phyloP scores from a whole-genome alignment of 2,113 vertebrate genomes.

The Neomonachus schauinslandi region DNA sequence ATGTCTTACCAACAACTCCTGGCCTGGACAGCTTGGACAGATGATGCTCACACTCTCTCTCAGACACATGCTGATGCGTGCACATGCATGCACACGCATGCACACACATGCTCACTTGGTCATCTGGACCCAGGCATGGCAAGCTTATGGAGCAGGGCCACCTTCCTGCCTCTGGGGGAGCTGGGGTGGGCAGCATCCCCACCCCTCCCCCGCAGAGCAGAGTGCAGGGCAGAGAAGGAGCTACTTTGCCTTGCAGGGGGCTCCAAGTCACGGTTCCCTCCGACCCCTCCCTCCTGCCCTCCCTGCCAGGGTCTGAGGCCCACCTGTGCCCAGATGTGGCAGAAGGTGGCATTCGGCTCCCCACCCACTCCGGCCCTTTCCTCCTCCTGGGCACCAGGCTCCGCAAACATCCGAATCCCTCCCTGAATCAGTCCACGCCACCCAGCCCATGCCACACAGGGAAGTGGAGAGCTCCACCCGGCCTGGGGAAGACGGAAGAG shows the following conservation, averaged over 20 bases:
- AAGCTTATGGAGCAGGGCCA: not conserved
- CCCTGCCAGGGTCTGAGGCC: not conserved
- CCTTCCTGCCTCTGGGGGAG: not conserved
- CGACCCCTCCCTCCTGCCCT: accelerated
- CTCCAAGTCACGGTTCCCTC: not conserved
- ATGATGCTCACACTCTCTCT: not conserved
- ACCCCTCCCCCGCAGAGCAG: not conserved
- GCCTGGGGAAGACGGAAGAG: not conserved
- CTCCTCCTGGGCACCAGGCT: not conserved
- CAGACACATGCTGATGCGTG: accelerated
- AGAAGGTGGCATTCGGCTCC: not conserved
- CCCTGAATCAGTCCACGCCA: accelerated
- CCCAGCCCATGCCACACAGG: not conserved
- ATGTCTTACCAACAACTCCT: not conserved
- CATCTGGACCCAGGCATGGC: accelerated
- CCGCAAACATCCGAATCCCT: accelerated
- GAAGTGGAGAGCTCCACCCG: not conserved
- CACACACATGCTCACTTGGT: not conserved
- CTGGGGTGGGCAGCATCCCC: not conserved
- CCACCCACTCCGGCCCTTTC: accelerated
- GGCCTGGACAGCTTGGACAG: not conserved
- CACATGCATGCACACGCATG: accelerated
- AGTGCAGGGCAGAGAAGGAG: not conserved
- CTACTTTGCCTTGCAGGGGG: not conserved
- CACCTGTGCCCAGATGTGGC: not conserved